Evolutionary conservation across 2,113 vertebrate species (phyloP), one percentile per base, ranked within the genome.

Genomic region (Cepphus grylle): DNA sequence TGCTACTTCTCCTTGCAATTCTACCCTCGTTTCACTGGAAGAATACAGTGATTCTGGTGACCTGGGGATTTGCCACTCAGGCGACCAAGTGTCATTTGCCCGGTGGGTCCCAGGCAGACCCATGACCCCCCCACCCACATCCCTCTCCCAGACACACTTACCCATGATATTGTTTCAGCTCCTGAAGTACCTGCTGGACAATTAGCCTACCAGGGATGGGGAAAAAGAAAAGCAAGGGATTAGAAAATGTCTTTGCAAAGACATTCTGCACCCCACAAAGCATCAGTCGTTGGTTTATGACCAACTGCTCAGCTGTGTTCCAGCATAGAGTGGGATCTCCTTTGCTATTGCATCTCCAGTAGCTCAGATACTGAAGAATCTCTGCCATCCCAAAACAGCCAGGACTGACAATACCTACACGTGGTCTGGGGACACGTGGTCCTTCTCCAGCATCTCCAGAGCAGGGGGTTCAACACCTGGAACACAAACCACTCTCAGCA

Each of bases 101-200:
- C 52, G 34, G 5, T 26, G 55, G 30, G 30, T 81, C 73, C 59
- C 32, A 62, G 71, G 58, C 25, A 83, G 45, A 61, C 8, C 34
- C 25, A 6, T 22, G 78, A 73, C 32, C 20, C 71, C 47, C 55
- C 52, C 69, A 61, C n/a, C 65, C 72, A 20, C 2, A 0, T 23
- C 56, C 19, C 25, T 73, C 53, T 91, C 69, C 40, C 62, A 80
- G 13, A 47, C 67, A 61, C 77, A 98, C 99, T 98, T 93, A 99
- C 99, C 99, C 98, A 20, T 99, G 99, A 93, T 99, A 99, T 93
- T 99, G 98, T 91, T 98, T 99, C 95, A 99, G 98, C 97, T 99
- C 99, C 90, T 99, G 99, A 77, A 99, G 99, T 82, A 99, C 99
- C 96, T 99, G 99, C 87, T 99, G 99, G 96, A 99, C 99, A 95